A percentile compares a stretch with the other conserved stretches of the same genome.
phyloP scores from a whole-genome alignment of 2,113 vertebrate genomes.

The Oenanthe melanoleuca region DNA sequence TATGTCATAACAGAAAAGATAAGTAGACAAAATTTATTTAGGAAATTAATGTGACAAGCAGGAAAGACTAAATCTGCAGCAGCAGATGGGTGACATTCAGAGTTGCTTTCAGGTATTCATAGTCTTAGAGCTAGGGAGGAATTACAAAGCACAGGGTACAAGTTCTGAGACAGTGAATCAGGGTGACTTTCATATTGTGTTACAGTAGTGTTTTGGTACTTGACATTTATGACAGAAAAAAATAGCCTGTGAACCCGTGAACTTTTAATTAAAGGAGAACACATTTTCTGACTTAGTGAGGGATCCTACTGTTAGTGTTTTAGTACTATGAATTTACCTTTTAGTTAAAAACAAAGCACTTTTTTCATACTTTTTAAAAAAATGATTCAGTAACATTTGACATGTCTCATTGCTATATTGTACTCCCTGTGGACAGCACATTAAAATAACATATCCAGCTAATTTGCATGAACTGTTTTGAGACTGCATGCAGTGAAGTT shows the following conservation, averaged over 20 bases:
- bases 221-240: neutral
- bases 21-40: neutral
- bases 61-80: neutral
- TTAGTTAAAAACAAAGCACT: neutral
- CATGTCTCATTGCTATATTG: neutral
- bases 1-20: neutral
- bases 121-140: neutral
- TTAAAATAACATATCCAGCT: conserved; percentile 36
- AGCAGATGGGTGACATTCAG: neutral
- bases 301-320: neutral
- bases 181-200: neutral
- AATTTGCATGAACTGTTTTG: conserved; percentile 35
- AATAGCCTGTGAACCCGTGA: neutral
- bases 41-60: neutral
- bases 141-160: neutral
- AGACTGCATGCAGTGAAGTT: neutral
- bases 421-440: neutral
- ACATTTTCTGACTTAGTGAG: neutral
- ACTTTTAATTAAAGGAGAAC: conserved; percentile 15
- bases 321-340: conserved; percentile 13
- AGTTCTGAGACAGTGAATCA: conserved; percentile 42
- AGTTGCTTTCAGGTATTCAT: conserved; percentile 32
- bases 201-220: neutral
- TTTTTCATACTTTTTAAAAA: neutral
- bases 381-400: neutral